These are phyloP conservation scores for Coilia nasus DNA, from an alignment of 2,797 vertebrate genomes.

Conservation along the genomic window DNA sequence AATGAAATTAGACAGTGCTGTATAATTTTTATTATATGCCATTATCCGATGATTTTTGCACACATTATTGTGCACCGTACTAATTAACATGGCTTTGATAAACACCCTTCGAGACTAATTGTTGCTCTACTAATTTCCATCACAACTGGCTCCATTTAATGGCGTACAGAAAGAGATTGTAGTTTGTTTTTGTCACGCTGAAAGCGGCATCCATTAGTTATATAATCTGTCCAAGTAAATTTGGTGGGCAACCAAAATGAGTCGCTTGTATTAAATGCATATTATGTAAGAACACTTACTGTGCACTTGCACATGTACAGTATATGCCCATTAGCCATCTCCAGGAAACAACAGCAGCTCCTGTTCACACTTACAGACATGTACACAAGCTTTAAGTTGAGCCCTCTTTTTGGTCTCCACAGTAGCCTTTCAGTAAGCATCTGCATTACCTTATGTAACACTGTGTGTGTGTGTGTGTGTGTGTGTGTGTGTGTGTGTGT, in stretches of 20 bases:
- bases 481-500: too few relatives aligned
- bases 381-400: background rate
- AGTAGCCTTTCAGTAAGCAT: background rate
- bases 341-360: background rate
- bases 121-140: background rate
- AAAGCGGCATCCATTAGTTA: background rate
- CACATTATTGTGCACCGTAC: background rate
- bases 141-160: background rate
- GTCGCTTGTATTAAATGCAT: background rate
- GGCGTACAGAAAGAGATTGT: background rate
- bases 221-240: constrained; percentile 19
- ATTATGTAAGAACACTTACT: constrained; percentile 7
- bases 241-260: background rate
- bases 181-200: constrained; percentile 14
- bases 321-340: background rate
- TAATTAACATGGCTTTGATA: background rate
- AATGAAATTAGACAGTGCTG: background rate
- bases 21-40: background rate
- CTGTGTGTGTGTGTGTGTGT: background rate
- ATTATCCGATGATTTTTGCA: background rate
- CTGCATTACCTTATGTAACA: background rate
- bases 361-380: background rate
- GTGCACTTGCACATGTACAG: background rate
- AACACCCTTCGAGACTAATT: background rate
- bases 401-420: background rate